phyloP scores from a whole-genome alignment of 2,888 invertebrate species.

The Lycophotia porphyrea region DNA sequence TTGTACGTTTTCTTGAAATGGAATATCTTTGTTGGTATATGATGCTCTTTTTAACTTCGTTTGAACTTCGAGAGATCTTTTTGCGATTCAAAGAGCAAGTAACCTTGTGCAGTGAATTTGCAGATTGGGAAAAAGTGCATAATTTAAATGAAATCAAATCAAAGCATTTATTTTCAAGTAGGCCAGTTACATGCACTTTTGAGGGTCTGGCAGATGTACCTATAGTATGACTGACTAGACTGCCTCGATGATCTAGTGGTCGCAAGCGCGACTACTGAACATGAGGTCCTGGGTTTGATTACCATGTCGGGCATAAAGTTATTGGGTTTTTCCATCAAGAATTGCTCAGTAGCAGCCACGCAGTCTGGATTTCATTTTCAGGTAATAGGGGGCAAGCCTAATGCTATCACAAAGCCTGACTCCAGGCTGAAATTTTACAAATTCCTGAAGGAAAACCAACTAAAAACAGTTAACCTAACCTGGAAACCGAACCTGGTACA shows the following conservation, averaged over 20 bases:
- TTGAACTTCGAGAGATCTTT: conserved; percentile 27
- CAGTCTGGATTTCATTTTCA: too few relatives aligned
- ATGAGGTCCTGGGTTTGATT: background rate
- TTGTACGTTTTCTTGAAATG: conserved; percentile 42
- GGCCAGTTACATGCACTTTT: too few relatives aligned
- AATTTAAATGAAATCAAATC: too few relatives aligned
- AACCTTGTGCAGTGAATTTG: background rate
- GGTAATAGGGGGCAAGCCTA: too few relatives aligned
- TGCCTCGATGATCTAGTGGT: background rate
- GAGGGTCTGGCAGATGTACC: background rate
- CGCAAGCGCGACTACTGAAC: background rate
- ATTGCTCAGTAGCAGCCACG: background rate
- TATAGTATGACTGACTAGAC: background rate
- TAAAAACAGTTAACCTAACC: background rate
- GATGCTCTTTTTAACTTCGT: conserved; percentile 23
- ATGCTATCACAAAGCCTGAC: too few relatives aligned
- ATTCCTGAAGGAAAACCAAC: too few relatives aligned
- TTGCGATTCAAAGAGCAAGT: background rate
- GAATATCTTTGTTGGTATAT: conserved; percentile 35
- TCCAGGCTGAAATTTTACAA: too few relatives aligned
- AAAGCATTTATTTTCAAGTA: too few relatives aligned
- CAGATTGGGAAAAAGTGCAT: background rate
- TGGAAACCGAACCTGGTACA: background rate
- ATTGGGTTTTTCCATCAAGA: background rate
- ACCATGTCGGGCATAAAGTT: fast-evolving